Conservation (phyloP, 2,113 vertebrate genomes). For the Aldabrachelys gigantea region DNA sequence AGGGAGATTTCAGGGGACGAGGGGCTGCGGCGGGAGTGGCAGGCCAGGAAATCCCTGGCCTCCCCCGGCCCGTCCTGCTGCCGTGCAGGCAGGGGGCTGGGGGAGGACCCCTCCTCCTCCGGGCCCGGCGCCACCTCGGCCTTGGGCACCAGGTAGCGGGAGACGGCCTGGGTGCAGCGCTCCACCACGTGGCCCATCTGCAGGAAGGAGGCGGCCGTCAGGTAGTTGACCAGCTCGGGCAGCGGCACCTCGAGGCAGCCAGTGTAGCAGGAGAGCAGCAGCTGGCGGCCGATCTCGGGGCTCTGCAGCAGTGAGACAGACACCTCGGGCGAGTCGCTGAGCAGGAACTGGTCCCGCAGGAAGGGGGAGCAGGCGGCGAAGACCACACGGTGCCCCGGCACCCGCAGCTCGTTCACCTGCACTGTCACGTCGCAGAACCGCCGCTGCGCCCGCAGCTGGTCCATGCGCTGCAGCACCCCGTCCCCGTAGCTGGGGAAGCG, state of each 20-base stretch:
- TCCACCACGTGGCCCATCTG: conserved; percentile 79
- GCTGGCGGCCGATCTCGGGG: conserved; percentile 60
- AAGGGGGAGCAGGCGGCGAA: conserved; percentile 79
- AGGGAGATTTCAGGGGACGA: background rate
- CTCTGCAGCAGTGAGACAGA: conserved; percentile 60
- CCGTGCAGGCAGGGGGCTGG: background rate
- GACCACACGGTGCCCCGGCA: conserved; percentile 76
- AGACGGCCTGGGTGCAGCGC: conserved; percentile 70
- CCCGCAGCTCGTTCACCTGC: conserved; percentile 49
- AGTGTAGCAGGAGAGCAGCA: conserved; percentile 79
- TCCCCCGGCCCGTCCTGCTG: conserved; percentile 10
- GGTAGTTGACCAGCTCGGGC: conserved; percentile 73
- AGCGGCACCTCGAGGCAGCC: conserved; percentile 75
- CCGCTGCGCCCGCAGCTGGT: conserved; percentile 63
- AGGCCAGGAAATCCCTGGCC: background rate
- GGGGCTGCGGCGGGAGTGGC: background rate
- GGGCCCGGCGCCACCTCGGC: background rate
- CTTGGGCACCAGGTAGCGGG: conserved; percentile 65
- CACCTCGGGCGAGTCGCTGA: conserved; percentile 69
- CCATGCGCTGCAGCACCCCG: conserved; percentile 70
- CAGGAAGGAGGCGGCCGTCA: conserved; percentile 75
- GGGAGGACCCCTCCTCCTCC: background rate
- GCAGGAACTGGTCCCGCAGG: conserved; percentile 77
- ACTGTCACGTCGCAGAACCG: conserved; percentile 76
- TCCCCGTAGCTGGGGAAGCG: conserved; percentile 63